Base-by-base conservation (phyloP, 2,797 vertebrate species). In the Sebastes glaucus region DNA sequence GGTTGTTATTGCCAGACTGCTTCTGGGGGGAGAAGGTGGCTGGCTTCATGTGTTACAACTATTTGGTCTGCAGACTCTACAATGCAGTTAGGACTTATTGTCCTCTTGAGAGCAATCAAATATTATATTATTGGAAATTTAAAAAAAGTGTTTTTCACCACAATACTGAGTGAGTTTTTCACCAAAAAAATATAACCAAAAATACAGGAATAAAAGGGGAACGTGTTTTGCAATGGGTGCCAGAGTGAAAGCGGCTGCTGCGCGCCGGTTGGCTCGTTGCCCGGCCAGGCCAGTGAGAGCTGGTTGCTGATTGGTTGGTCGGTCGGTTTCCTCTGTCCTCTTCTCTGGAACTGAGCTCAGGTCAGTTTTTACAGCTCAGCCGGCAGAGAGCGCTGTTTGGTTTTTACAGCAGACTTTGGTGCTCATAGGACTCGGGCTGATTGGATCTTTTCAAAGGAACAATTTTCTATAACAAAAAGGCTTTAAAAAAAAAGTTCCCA, bases 281-380 rank as follows among this genome's bases (percentile, higher is more conserved):
- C 69, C 63, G 2, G 25, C 87, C 82, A 69, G 64, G 81, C 75
- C 56, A 81, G 83, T 80, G 83, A 90, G 87, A 89, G 84, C 76
- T 89, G 85, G 80, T 70, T 84, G 84, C 88, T 88, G 87, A 92
- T 88, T 86, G 73, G 87, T 88, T 85, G 73, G 85, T 88, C 86
- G 57, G 68, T 91, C 35, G 66, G 76, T 91, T 85, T 89, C 74
- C 77, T 87, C 74, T 86, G 85, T 89, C 77, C 77, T 91, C 62
- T 90, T 80, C 85, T 93, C 89, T 94, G 93, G 92, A 94, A 88
- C 92, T 93, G 92, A 94, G 91, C 93, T 93, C 87, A 80, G 86
- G 85, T 92, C 91, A 89, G 88, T 92, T 89, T 92, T 94, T 89
- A 56, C 89, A 91, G 89, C 84, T 33, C 89, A 90, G 92, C 87